Conservation (phyloP, 2,888 invertebrate species). For the Epinotia bilunana region DNA sequence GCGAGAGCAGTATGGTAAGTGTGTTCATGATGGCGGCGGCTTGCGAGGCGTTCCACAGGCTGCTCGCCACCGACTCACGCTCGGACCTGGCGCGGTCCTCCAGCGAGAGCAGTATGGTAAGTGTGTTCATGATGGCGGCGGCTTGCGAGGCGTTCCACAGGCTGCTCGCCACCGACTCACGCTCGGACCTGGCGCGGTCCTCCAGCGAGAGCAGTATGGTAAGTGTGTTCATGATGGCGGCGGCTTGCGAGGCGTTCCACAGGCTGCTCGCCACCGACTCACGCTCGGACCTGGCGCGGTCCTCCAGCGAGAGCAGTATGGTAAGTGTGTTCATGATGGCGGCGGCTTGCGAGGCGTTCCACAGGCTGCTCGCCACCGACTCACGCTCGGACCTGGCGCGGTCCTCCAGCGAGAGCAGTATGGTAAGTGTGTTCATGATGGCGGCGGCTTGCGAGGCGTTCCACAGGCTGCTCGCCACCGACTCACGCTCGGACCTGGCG, state of each 20-base stretch:
- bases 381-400: slow-evolving; percentile 87
- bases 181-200: slow-evolving; percentile 89
- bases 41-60: slow-evolving; percentile 90
- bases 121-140: slow-evolving; percentile 93
- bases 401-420: slow-evolving; percentile 95
- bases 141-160: slow-evolving; percentile 92
- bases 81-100: slow-evolving; percentile 91
- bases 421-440: slow-evolving; percentile 90
- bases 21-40: slow-evolving; percentile 93
- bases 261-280: slow-evolving; percentile 88
- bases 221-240: slow-evolving; percentile 89
- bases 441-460: slow-evolving; percentile 94
- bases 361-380: slow-evolving; percentile 89
- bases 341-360: slow-evolving; percentile 92
- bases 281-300: slow-evolving; percentile 88
- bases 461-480: slow-evolving; percentile 89
- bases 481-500: slow-evolving; percentile 87
- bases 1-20: slow-evolving; percentile 97
- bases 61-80: slow-evolving; percentile 88
- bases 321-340: slow-evolving; percentile 90
- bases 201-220: slow-evolving; percentile 97
- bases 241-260: slow-evolving; percentile 92
- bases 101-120: slow-evolving; percentile 96
- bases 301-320: slow-evolving; percentile 96
- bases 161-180: slow-evolving; percentile 88